phyloP scores from a whole-genome alignment of 2,113 vertebrate species.

The Rhea pennata region DNA sequence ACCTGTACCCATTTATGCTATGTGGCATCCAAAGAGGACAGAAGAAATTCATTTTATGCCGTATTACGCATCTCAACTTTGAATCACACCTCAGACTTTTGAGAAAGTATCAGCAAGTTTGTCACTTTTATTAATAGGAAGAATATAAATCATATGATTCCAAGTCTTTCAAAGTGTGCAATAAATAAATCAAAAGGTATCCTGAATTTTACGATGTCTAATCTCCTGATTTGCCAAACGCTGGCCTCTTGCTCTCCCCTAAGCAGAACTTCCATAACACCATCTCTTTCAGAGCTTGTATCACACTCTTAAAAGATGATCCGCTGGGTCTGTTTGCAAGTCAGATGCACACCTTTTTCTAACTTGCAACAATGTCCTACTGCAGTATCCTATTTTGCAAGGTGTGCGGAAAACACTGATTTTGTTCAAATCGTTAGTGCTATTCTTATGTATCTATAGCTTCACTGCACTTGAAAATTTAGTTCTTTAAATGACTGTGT shows the following conservation, averaged over 20 bases:
- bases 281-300: background rate
- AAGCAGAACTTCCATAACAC: background rate
- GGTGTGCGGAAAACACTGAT: background rate
- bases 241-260: background rate
- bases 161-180: background rate
- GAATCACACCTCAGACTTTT: background rate
- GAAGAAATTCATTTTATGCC: background rate
- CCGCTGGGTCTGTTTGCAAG: background rate
- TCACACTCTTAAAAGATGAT: background rate
- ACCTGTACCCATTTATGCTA: background rate
- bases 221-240: background rate
- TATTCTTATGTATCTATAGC: background rate
- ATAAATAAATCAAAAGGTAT: background rate
- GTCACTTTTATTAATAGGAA: background rate
- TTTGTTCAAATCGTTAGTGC: background rate
- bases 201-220: rapidly evolving
- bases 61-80: background rate
- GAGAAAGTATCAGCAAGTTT: background rate
- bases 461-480: background rate
- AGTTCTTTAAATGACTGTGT: background rate
- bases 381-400: background rate
- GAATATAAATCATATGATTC: background rate
- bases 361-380: background rate
- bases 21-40: background rate
- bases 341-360: background rate